Percentiles rank a stretch among this genome's conserved stretches.
These are phyloP conservation scores for Drosophila subsilvestris DNA, from an alignment of 2,888 invertebrate genomes.

Conservation along the genomic window DNA sequence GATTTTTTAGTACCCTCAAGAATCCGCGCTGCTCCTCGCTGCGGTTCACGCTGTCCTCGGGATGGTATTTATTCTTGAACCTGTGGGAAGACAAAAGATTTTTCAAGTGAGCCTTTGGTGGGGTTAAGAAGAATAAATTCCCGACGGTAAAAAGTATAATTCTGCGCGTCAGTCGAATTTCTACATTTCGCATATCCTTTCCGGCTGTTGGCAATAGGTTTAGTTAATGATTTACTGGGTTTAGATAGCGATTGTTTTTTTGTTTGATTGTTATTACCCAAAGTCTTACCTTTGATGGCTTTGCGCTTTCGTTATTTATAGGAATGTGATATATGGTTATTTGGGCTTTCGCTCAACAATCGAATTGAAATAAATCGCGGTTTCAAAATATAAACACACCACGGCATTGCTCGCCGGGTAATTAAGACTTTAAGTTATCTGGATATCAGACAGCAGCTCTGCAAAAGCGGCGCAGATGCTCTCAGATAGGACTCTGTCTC, in stretches of 20 bases:
- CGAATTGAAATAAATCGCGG: constrained; percentile 84
- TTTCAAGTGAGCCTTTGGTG: not conserved
- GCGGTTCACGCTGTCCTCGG: constrained; percentile 95
- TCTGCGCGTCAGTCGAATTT: constrained; percentile 3
- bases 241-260: constrained; percentile 16
- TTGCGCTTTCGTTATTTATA: constrained; percentile 64
- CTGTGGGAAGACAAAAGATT: constrained; percentile 85
- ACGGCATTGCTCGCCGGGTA: constrained; percentile 85
- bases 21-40: constrained; percentile 93
- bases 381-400: constrained; percentile 77
- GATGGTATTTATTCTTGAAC: constrained; percentile 99
- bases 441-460: constrained; percentile 43
- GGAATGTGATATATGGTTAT: constrained; percentile 58
- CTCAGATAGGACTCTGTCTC: constrained; percentile 54
- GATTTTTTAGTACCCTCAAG: constrained; percentile 87
- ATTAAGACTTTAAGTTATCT: constrained; percentile 66
- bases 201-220: constrained; percentile 27
- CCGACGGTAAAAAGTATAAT: not conserved
- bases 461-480: constrained; percentile 27
- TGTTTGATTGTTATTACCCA: constrained; percentile 71
- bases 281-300: constrained; percentile 83
- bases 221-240: constrained; percentile 17
- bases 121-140: not conserved
- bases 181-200: constrained; percentile 8
- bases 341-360: constrained; percentile 62